Evolutionary conservation across 2,888 invertebrate species (phyloP).

Genomic region (Rhopalosiphum nymphaeae): DNA sequence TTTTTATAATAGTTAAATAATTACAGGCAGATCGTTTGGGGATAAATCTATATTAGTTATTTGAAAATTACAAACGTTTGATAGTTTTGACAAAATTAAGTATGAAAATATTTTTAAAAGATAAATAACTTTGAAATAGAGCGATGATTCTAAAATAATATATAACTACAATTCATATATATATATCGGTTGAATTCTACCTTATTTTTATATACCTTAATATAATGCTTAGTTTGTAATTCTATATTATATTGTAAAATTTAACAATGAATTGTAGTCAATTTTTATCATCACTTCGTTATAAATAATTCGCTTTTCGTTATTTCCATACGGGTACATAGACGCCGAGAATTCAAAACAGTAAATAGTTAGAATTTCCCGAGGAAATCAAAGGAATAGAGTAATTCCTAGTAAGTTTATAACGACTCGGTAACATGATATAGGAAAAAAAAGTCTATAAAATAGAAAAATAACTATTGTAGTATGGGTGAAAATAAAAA

Average conservation of each 20-base stretch:
- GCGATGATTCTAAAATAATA: too few relatives aligned
- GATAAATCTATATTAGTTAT: background rate
- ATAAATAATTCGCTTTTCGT: background rate
- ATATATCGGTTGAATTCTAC: background rate
- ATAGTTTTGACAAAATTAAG: slow-evolving; percentile 8
- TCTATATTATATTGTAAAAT: background rate
- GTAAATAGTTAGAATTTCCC: background rate
- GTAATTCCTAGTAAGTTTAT: background rate
- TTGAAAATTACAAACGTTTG: slow-evolving; percentile 2
- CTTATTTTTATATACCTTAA: background rate
- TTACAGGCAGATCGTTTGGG: background rate
- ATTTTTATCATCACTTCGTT: background rate
- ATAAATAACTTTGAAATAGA: slow-evolving; percentile 1
- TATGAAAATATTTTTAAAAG: background rate
- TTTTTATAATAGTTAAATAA: background rate
- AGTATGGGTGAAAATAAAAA: background rate
- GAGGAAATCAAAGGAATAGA: background rate
- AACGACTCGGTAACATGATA: background rate
- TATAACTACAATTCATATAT: background rate
- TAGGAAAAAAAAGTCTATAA: background rate
- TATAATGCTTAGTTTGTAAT: background rate
- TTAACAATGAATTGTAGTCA: background rate
- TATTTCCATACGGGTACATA: background rate
- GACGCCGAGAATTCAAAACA: background rate
- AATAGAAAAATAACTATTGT: background rate